Conservation (phyloP, 2,113 vertebrate genomes). For the Eonycteris spelaea region DNA sequence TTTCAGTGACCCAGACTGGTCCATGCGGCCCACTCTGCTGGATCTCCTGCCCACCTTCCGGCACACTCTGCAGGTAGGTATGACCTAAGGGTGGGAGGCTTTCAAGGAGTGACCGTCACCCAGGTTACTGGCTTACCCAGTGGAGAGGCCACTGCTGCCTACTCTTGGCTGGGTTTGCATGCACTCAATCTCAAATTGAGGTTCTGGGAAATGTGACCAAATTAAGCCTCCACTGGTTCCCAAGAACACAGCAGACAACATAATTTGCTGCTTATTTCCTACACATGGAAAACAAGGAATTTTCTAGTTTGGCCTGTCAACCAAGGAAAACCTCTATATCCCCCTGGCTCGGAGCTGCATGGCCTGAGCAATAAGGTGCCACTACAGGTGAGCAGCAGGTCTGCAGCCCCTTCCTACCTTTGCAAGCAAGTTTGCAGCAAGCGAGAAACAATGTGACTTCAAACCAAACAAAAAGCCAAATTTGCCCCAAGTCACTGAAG, state of each 20-base stretch:
- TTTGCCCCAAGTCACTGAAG: background rate
- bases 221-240: background rate
- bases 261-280: background rate
- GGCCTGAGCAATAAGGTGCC: background rate
- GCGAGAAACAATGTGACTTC: background rate
- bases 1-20: slow-evolving; percentile 81
- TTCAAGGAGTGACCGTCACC: rapidly evolving
- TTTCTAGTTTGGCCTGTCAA: background rate
- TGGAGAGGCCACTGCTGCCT: background rate
- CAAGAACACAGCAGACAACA: background rate
- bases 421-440: background rate
- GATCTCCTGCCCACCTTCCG: slow-evolving; percentile 79
- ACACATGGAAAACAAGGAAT: background rate
- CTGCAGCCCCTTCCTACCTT: background rate
- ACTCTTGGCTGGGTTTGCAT: background rate
- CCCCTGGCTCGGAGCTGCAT: background rate
- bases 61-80: slow-evolving; percentile 78
- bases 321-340: background rate
- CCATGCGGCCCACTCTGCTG: slow-evolving; percentile 77
- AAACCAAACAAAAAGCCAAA: background rate
- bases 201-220: background rate
- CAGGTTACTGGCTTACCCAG: background rate
- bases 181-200: background rate
- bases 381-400: background rate
- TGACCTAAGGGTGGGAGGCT: rapidly evolving